These are phyloP conservation scores for Cheilosia scutellata DNA, from an alignment of 2,888 invertebrate species.

Conservation along the genomic window DNA sequence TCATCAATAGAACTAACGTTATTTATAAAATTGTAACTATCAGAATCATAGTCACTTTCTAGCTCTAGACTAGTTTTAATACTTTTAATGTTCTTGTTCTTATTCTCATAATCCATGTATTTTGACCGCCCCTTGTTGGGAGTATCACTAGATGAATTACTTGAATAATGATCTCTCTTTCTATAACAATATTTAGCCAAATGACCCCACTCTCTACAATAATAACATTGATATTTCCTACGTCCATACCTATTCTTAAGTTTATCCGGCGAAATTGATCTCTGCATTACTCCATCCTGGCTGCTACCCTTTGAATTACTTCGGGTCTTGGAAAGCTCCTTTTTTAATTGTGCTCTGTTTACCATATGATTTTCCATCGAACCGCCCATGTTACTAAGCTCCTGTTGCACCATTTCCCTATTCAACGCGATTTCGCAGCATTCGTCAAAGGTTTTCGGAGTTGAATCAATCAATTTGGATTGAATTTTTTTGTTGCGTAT, in stretches of 20 bases:
- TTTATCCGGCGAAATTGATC: background rate
- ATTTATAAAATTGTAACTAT: constrained; percentile 1
- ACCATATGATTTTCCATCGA: background rate
- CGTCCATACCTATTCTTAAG: constrained; percentile 4
- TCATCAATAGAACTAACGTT: background rate
- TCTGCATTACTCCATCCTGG: background rate
- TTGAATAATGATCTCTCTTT: background rate
- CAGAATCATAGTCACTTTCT: background rate
- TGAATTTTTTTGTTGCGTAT: constrained; percentile 13
- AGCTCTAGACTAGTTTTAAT: background rate
- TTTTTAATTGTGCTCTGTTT: background rate
- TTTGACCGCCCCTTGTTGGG: background rate
- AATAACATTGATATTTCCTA: constrained; percentile 22
- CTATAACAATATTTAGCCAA: constrained; percentile 7
- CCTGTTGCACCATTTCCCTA: constrained; percentile 21
- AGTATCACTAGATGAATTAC: background rate
- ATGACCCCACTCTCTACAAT: constrained; percentile 1
- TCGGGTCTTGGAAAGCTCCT: too few species aligned
- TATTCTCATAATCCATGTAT: background rate
- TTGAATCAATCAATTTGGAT: constrained; percentile 13
- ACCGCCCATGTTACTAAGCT: background rate
- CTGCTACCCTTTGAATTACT: background rate
- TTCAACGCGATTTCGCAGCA: constrained; percentile 25
- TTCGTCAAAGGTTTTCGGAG: constrained; percentile 11
- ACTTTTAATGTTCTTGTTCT: constrained; percentile 9